Conservation (phyloP, 2,113 vertebrate genomes). For the Pterocles orientalis region DNA sequence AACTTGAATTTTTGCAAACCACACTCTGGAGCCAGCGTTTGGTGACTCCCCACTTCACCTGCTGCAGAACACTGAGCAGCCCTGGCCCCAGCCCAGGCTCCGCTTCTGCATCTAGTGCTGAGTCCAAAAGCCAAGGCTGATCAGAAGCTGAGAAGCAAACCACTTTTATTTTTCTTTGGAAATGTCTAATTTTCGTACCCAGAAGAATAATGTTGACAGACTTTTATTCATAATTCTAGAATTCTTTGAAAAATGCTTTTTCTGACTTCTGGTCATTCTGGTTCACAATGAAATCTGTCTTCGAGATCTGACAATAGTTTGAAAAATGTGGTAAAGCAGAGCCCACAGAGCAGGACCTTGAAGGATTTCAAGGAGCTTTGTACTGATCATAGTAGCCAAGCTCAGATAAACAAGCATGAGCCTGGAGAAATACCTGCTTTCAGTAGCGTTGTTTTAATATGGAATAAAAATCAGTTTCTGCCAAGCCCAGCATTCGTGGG, state of each 20-base stretch:
- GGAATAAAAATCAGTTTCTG: neutral
- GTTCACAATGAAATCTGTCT: neutral
- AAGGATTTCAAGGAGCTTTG: neutral
- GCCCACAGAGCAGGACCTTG: neutral
- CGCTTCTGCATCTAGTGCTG: neutral
- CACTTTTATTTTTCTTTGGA: neutral
- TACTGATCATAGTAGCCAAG: fast-evolving
- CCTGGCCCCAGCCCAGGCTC: neutral
- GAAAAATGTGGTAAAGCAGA: neutral
- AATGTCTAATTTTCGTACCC: neutral
- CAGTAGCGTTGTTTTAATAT: neutral
- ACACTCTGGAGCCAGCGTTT: neutral
- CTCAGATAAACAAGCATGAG: neutral
- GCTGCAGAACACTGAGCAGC: neutral
- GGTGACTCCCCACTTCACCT: neutral
- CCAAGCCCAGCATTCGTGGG: fast-evolving
- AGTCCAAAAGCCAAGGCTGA: neutral
- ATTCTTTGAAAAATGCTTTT: neutral
- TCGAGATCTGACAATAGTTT: neutral
- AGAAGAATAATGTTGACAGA: neutral
- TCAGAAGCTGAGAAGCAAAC: neutral
- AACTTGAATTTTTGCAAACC: neutral
- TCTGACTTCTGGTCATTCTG: neutral
- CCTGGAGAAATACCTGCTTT: neutral
- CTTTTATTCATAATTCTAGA: neutral